Percentiles rank a stretch among this genome's conserved stretches.
Conservation (phyloP, 2,113 vertebrate genomes). For the Chamaetylas fuelleborni region DNA sequence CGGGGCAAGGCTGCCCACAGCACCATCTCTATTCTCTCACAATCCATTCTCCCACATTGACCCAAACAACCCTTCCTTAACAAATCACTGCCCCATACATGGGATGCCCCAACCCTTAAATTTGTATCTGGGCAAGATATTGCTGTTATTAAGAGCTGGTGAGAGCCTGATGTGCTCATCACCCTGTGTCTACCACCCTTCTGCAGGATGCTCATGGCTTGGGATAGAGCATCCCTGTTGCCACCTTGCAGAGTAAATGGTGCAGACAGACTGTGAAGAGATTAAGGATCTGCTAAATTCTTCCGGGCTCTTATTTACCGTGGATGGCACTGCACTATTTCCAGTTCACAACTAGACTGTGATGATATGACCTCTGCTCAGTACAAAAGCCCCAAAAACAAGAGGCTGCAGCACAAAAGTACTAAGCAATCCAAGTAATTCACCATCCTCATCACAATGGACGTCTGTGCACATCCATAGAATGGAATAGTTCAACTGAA, state of each 20-base stretch:
- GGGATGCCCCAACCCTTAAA: not conserved
- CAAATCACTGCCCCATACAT: not conserved
- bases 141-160: accelerated
- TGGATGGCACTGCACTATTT: not conserved
- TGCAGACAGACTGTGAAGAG: not conserved
- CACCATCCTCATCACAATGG: not conserved
- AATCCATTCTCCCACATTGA: not conserved
- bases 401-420: not conserved
- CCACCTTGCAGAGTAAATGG: not conserved
- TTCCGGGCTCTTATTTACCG: not conserved
- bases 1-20: not conserved
- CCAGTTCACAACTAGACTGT: not conserved
- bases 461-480: not conserved
- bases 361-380: not conserved
- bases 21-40: not conserved
- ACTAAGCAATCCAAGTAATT: not conserved
- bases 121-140: accelerated
- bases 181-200: not conserved
- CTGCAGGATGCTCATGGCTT: not conserved
- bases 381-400: not conserved
- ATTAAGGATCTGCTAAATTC: not conserved
- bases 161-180: not conserved
- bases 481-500: not conserved
- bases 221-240: not conserved
- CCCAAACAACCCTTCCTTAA: not conserved